Evolutionary conservation across 2,888 invertebrate genomes (phyloP).

Genomic region (Drosophila neonasuta): DNA sequence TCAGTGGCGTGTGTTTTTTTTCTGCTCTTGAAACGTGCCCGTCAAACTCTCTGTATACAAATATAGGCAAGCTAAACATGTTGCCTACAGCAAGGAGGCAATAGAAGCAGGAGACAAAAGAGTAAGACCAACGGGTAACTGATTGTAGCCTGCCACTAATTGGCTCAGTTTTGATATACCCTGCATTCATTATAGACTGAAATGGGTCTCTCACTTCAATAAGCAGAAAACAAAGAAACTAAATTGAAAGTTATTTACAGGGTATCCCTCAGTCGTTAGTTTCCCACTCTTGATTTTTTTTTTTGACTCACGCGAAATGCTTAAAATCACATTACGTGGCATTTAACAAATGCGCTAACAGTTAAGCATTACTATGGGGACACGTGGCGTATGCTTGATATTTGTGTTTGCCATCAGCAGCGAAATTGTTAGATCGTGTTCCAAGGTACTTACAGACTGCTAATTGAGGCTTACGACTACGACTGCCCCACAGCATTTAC

Average conservation of each 20-base stretch:
- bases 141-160: constrained; percentile 56
- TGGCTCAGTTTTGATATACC: constrained; percentile 38
- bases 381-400: constrained; percentile 44
- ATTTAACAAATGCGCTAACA: constrained; percentile 33
- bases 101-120: neutral
- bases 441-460: constrained; percentile 29
- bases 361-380: constrained; percentile 13
- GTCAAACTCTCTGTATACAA: constrained; percentile 35
- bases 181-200: neutral
- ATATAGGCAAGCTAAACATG: constrained; percentile 44
- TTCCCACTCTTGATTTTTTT: neutral
- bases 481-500: constrained; percentile 3
- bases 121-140: constrained; percentile 19
- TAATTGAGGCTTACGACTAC: constrained; percentile 31
- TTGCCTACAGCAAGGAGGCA: constrained; percentile 4
- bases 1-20: constrained; percentile 37
- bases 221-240: neutral
- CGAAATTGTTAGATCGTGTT: constrained; percentile 6
- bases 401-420: constrained; percentile 19
- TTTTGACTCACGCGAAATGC: constrained; percentile 5
- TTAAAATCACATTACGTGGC: constrained; percentile 39
- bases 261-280: neutral
- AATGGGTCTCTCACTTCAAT: neutral
- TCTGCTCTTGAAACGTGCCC: constrained; percentile 50
- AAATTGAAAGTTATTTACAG: neutral